Evolutionary conservation across 30 jellyfish, hydroid and myxozoan genomes (phyloP), one percentile per base, ranked within the genome.

Genomic region (Cassiopea andromeda): DNA sequence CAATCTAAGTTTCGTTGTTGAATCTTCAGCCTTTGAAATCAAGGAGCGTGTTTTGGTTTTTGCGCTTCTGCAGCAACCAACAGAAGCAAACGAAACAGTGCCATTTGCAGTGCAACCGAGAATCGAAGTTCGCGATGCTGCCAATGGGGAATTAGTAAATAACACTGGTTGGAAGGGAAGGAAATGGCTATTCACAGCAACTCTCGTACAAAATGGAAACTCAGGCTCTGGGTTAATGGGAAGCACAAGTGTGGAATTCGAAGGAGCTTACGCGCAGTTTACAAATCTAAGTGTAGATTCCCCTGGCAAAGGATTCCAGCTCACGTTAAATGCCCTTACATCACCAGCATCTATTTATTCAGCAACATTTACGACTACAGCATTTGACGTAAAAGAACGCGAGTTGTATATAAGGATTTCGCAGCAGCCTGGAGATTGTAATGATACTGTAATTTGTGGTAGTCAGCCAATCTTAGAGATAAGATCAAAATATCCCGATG

Each of bases 111-210:
- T 44, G 67, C 98, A 94, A 58, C 98, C 98, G 60, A n/a, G 76
- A 7, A 91, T 94, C 2, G 91, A 58, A 66, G 96, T 90, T 1
- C 86, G 92, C 13, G 98, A 94, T 73, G 85, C 84, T 8, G 94
- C 96, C 7, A 85, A 80, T 64, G 98, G 96, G 1, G 92, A 93
- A 27, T 70, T 80, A 43, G 93, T 85, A 5, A 84, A 60, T 73
- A 87, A 86, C 80, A 90, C 95, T 9, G 98, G 98, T 8, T 93
- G 97, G 98, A 93, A 88, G 70, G 94, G 94, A 8, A 80, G 98
- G 13, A 73, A 75, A 54, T 93, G 98, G 98, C 46, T 86, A 2
- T 82, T 92, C n/a, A 78, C 79, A 43, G 94, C 98, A 18, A 85
- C 82, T 9, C 91, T 92, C 45, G 64, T 82, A 16, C 91, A 48